Percentiles rank a stretch among this genome's conserved stretches.
Conservation (phyloP, 2,888 invertebrate genomes). For the Hedya salicella region DNA sequence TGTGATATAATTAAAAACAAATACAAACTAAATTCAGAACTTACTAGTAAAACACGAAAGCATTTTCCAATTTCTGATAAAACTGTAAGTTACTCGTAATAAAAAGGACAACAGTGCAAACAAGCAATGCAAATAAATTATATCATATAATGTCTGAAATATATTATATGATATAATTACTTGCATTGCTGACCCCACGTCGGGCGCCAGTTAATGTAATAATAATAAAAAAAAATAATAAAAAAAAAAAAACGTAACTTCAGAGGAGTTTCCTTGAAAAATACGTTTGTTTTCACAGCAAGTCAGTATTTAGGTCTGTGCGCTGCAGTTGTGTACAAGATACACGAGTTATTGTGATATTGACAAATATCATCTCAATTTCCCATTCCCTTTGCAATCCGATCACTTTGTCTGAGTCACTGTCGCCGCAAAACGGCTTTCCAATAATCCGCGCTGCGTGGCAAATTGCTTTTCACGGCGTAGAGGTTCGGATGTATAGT, state of each 20-base stretch:
- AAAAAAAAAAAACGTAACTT: too few relatives aligned
- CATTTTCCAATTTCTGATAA: too few relatives aligned
- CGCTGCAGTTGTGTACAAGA: too few relatives aligned
- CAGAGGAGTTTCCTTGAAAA: background rate
- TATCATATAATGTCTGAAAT: too few relatives aligned
- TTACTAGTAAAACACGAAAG: too few relatives aligned
- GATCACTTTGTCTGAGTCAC: constrained; percentile 30
- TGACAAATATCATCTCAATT: constrained; percentile 1
- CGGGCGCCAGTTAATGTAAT: constrained; percentile 34
- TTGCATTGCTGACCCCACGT: constrained; percentile 20
- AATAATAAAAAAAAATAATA: too few relatives aligned
- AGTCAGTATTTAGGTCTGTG: too few relatives aligned
- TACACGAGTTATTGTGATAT: background rate
- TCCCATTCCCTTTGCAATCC: background rate
- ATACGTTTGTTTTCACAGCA: background rate
- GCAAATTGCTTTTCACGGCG: constrained; percentile 63
- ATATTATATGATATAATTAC: too few relatives aligned
- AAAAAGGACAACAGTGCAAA: background rate
- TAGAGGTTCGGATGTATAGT: background rate
- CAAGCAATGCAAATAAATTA: too few relatives aligned
- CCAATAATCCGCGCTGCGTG: constrained; percentile 66
- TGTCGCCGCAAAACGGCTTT: constrained; percentile 64
- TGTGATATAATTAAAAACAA: too few relatives aligned
- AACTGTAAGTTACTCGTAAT: background rate
- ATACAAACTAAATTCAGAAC: too few relatives aligned